Base-by-base conservation (phyloP, 2,113 vertebrate species). In the Sander vitreus region DNA sequence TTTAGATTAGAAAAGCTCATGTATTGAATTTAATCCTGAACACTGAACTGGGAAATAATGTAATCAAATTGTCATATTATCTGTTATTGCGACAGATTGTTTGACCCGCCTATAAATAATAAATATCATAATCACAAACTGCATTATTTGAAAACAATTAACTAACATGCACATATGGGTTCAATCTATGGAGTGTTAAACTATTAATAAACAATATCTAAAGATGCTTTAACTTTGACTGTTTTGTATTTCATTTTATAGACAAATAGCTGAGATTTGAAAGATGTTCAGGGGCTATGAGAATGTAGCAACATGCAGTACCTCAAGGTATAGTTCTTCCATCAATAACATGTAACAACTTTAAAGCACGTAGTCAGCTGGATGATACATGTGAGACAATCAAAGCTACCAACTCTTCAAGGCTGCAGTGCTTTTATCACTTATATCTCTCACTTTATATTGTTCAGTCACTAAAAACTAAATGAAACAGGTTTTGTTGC, bases 1-100 rank as follows among this genome's bases (percentile, higher is more conserved):
- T 80, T 73, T 47, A 48, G 78, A 80, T 80, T 55, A 72, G 50
- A 66, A 70, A 67, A 65, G 27, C 60, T 75, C 7, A 6, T n/a
- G 21, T 72, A 50, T 79, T 53, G 4, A 53, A 55, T 39, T 71
- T 4, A 72, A 67, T 27, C 2, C 47, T 66, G 13, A 45, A 51
- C 43, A 53, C 33, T 36, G 16, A 48, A 27, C 58, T 25, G n/a
- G 50, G 53, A 73, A 84, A 69, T 33, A 10, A 13, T 59, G 55
- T 53, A 2, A 67, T 65, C 43, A 48, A 11, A 47, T 48, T 36
- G 48, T 50, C 54, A 21, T 62, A 16, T 64, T 47, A 50, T 43
- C 39, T 43, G 9, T 43, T 62, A n/a, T 74, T 13, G 68, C 57
- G 30, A 45, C n/a, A 16, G 25, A 59, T 33, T 36, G 33, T 67